Evolutionary conservation across 2,888 invertebrate genomes (phyloP).

Genomic region (Cartodere bifasciata): DNA sequence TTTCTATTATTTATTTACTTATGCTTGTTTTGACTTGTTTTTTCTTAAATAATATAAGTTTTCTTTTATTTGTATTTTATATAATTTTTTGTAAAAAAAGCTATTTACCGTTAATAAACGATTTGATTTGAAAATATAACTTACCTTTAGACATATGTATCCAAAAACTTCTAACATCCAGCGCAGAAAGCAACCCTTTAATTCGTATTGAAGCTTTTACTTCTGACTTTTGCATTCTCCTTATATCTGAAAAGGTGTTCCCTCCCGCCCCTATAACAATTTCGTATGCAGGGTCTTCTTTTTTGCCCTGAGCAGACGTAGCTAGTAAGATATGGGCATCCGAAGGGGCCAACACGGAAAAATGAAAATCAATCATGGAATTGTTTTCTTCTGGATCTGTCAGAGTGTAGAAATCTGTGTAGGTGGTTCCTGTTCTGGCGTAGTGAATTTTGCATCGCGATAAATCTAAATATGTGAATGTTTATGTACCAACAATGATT

Average conservation of each 20-base stretch:
- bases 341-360: slow-evolving; percentile 51
- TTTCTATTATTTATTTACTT: no score
- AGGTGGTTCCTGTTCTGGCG: slow-evolving; percentile 42
- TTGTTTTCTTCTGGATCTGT: slow-evolving; percentile 20
- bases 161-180: slow-evolving; percentile 53
- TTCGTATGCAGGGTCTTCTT: slow-evolving; percentile 50
- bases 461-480: slow-evolving; percentile 27
- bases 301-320: slow-evolving; percentile 35
- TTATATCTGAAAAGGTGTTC: slow-evolving; percentile 56
- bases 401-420: slow-evolving; percentile 45
- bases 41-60: no score
- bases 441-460: slow-evolving; percentile 42
- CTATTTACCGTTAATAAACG: no score
- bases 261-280: slow-evolving; percentile 60
- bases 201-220: slow-evolving; percentile 45
- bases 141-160: slow-evolving; percentile 46
- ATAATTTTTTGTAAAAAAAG: no score
- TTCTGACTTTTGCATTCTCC: slow-evolving; percentile 43
- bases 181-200: slow-evolving; percentile 42
- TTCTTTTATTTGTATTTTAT: no score
- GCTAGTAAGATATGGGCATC: slow-evolving; percentile 60
- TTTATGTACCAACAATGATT: no score
- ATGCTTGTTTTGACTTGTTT: no score
- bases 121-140: no score
- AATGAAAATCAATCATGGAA: slow-evolving; percentile 43